A percentile compares a stretch with the other conserved stretches of the same genome.
These are phyloP conservation scores for Hemibagrus guttatus DNA, from an alignment of 2,797 vertebrate species.

Conservation along the genomic window DNA sequence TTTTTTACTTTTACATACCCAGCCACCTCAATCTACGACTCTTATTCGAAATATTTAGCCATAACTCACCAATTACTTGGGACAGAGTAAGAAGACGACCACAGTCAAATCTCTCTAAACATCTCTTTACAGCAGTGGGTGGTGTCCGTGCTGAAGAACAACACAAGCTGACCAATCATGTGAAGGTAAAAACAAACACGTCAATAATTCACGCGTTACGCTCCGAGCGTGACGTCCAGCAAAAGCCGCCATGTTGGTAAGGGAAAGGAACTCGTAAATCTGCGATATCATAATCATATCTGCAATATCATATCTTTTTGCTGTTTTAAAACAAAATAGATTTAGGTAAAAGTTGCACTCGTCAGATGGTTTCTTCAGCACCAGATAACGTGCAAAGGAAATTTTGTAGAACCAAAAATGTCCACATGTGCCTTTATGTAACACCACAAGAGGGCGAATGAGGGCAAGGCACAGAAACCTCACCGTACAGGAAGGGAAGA, in stretches of 20 bases:
- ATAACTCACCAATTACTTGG: slow-evolving; percentile 15
- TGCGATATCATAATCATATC: too few species aligned
- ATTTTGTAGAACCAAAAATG: neutral
- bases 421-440: neutral
- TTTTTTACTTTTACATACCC: neutral
- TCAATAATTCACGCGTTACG: neutral
- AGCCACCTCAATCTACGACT: neutral
- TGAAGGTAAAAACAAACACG: neutral
- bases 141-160: neutral
- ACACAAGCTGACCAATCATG: slow-evolving; percentile 8
- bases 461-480: neutral
- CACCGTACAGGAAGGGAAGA: neutral
- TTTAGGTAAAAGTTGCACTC: neutral
- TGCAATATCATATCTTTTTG: neutral
- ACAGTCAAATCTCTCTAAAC: slow-evolving; percentile 16
- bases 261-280: neutral
- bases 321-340: neutral
- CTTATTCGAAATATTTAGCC: neutral
- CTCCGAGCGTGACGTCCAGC: neutral
- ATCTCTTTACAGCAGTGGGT: neutral
- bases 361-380: neutral
- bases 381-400: neutral
- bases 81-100: neutral
- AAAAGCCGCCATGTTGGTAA: slow-evolving; percentile 30
- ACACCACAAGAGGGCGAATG: slow-evolving; percentile 30